phyloP scores from a whole-genome alignment of 2,113 vertebrate species.

The Tyrannus savana region DNA sequence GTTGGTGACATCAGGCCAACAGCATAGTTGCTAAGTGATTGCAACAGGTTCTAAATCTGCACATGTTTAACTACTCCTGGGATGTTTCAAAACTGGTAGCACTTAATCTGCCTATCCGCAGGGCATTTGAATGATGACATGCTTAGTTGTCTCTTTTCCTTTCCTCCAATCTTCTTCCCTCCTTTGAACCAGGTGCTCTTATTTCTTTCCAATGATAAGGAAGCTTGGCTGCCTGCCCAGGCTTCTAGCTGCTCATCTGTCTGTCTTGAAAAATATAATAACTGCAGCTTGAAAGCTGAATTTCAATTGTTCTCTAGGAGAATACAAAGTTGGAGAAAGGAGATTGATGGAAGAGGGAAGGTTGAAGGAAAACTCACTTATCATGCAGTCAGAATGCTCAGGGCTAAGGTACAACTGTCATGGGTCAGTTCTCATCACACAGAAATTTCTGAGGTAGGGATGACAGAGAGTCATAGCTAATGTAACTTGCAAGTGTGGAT shows the following conservation, averaged over 20 bases:
- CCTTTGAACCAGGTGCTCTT: neutral
- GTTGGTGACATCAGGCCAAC: neutral
- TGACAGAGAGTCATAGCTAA: neutral
- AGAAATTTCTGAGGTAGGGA: neutral
- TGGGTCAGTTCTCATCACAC: neutral
- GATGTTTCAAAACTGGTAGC: neutral
- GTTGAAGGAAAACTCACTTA: neutral
- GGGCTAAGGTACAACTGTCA: neutral
- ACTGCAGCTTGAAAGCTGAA: neutral
- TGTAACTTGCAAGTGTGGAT: neutral
- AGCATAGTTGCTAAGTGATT: neutral
- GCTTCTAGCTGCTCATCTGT: neutral
- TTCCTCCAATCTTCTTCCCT: neutral
- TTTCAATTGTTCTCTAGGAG: neutral
- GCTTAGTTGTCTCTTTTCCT: neutral
- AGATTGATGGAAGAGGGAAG: neutral
- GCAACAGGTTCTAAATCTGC: neutral
- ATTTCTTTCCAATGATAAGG: neutral
- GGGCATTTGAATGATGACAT: neutral
- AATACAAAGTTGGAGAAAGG: neutral
- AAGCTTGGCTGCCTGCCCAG: neutral
- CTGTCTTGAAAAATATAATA: neutral
- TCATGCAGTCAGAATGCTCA: neutral
- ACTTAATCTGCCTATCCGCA: neutral
- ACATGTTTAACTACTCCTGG: neutral